Evolutionary conservation across 1,140 invertebrate species (phyloP).

Genomic region (Yoshiicerus persimilis): DNA sequence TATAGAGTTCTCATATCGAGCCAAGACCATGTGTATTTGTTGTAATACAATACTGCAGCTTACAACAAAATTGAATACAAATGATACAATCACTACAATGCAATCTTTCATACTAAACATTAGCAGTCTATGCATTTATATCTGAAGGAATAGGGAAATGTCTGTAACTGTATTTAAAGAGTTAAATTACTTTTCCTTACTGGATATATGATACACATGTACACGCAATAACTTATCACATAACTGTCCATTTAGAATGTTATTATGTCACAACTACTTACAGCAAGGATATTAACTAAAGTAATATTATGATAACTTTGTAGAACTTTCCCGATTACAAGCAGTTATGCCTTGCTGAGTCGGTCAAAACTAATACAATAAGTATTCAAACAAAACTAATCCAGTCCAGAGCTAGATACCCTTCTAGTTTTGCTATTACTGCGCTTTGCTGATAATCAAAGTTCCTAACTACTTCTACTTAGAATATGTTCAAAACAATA

Average conservation of each 20-base stretch:
- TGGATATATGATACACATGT: neutral
- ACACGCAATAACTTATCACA: neutral
- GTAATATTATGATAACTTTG: neutral
- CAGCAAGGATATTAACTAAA: neutral
- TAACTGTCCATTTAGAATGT: neutral
- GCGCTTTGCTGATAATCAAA: too few relatives aligned
- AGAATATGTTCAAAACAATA: too few relatives aligned
- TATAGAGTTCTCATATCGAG: too few relatives aligned
- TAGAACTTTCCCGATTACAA: neutral
- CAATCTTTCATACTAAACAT: neutral
- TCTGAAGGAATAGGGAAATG: neutral
- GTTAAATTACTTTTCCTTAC: neutral
- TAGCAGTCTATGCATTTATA: too few relatives aligned
- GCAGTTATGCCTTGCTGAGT: neutral
- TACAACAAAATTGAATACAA: too few relatives aligned
- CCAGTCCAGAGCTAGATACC: neutral
- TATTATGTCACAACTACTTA: neutral
- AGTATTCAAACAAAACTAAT: neutral
- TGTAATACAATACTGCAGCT: too few relatives aligned
- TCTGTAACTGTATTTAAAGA: neutral
- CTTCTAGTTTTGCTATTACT: neutral
- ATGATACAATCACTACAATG: too few relatives aligned
- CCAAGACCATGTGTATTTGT: too few relatives aligned
- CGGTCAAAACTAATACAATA: neutral
- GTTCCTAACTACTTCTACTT: too few relatives aligned